Conservation (phyloP, 2,797 vertebrate genomes). For the Margarornis squamiger region DNA sequence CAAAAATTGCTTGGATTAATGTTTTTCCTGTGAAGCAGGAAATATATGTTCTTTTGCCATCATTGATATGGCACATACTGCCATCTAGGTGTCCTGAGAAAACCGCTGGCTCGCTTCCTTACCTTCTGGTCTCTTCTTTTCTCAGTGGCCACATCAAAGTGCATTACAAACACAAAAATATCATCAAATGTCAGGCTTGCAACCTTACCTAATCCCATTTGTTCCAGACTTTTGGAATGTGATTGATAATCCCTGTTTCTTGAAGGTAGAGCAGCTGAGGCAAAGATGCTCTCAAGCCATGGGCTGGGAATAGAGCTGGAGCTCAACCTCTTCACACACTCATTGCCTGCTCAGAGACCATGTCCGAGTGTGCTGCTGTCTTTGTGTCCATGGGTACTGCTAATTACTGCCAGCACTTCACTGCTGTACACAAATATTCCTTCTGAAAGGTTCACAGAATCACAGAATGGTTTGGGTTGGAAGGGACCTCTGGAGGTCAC, state of each 20-base stretch:
- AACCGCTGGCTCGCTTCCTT: background rate
- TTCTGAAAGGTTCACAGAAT: background rate
- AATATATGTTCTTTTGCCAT: background rate
- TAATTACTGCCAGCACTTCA: background rate
- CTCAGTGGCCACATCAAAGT: background rate
- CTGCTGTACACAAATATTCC: background rate
- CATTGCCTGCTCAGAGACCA: background rate
- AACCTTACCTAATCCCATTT: background rate
- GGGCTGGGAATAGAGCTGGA: background rate
- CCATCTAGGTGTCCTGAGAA: background rate
- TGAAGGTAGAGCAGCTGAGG: background rate
- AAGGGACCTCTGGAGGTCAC: background rate
- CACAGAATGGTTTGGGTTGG: background rate
- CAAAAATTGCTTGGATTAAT: background rate
- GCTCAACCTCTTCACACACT: background rate
- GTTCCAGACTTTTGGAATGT: background rate
- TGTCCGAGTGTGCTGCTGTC: background rate
- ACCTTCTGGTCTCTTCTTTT: background rate
- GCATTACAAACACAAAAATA: background rate
- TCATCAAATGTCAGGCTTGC: background rate
- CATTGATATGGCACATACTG: background rate
- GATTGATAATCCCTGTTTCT: background rate
- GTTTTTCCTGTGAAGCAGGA: background rate
- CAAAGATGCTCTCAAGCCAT: rapidly evolving
- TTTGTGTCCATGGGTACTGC: background rate